Conservation (phyloP, 2,797 vertebrate species). For the Anas acuta region DNA sequence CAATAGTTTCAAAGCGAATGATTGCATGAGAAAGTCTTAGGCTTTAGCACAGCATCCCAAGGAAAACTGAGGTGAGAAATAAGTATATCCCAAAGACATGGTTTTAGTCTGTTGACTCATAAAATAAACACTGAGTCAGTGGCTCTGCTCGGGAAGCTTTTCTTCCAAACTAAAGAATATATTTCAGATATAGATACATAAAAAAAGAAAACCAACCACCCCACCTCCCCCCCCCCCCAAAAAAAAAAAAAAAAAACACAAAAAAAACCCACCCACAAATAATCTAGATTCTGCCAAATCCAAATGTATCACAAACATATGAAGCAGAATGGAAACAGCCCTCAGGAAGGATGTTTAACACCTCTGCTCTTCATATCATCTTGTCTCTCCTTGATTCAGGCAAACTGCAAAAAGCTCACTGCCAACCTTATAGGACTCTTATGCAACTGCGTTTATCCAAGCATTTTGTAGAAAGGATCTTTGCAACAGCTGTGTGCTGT, state of each 20-base stretch:
- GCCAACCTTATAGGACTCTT: conserved; percentile 32
- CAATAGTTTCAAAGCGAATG: background rate
- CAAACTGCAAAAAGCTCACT: conserved; percentile 36
- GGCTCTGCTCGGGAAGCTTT: background rate
- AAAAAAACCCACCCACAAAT: background rate
- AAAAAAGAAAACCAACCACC: too few relatives aligned
- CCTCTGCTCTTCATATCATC: conserved; percentile 31
- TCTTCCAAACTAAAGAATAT: background rate
- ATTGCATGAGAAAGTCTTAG: background rate
- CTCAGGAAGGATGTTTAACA: conserved; percentile 34
- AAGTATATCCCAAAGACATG: background rate
- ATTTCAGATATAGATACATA: background rate
- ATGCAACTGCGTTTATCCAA: background rate
- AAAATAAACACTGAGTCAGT: background rate
- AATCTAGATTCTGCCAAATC: background rate
- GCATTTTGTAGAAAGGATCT: background rate
- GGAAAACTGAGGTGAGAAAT: background rate
- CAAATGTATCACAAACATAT: background rate
- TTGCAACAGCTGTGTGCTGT: conserved; percentile 26
- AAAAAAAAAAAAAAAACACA: background rate
- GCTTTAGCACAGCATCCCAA: background rate
- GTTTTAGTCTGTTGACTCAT: background rate
- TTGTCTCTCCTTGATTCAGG: background rate
- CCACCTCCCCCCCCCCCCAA: too few relatives aligned
- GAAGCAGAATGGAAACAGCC: conserved; percentile 10